Conservation (phyloP, 2,113 vertebrate species). For the Nestor notabilis region DNA sequence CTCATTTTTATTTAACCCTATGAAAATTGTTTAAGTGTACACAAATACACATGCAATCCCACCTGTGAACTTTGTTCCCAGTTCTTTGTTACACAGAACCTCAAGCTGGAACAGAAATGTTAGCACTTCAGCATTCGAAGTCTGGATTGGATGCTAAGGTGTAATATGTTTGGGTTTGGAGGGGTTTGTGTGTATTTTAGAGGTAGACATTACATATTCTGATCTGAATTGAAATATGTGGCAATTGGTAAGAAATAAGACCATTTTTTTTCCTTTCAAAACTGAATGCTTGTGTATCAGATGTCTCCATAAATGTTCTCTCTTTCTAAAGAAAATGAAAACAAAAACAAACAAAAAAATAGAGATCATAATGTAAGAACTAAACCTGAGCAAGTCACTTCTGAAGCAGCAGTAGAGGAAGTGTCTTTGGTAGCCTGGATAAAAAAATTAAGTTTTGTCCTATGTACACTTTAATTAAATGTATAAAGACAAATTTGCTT, state of each 20-base stretch:
- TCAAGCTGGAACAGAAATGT: background rate
- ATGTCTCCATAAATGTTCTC: background rate
- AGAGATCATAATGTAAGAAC: background rate
- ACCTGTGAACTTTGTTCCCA: background rate
- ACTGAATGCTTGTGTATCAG: background rate
- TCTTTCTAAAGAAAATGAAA: background rate
- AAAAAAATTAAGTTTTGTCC: background rate
- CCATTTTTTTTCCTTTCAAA: constrained; percentile 29
- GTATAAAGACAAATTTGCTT: background rate
- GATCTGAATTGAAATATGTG: background rate
- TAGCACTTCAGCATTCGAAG: background rate
- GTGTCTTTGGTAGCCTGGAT: background rate
- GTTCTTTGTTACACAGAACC: background rate
- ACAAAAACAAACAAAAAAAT: background rate
- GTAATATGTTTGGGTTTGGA: background rate
- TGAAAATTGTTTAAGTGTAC: background rate
- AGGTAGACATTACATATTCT: background rate
- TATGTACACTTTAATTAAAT: background rate
- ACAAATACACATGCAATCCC: background rate
- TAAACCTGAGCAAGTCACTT: background rate
- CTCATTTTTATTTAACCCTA: background rate
- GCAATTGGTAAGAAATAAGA: background rate
- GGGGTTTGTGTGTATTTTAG: background rate
- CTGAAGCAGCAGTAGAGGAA: background rate
- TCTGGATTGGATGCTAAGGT: background rate